phyloP scores from a whole-genome alignment of 1,140 invertebrate genomes.

The Parapsyche elsis region DNA sequence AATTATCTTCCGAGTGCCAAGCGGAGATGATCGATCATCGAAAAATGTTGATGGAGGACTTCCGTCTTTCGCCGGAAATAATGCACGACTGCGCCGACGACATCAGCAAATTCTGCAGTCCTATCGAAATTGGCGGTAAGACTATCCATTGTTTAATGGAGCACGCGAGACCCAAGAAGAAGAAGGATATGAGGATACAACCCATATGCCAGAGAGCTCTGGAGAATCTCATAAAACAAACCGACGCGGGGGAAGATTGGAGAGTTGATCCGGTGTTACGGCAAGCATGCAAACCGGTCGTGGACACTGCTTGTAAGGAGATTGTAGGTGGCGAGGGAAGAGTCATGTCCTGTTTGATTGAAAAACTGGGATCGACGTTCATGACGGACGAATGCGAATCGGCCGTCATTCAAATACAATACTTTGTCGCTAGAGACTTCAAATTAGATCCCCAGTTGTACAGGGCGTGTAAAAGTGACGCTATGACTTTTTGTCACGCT shows the following conservation, averaged over 20 bases:
- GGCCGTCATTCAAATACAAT: constrained; percentile 94
- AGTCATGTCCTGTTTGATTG: constrained; percentile 94
- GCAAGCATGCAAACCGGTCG: constrained; percentile 86
- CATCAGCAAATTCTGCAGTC: constrained; percentile 79
- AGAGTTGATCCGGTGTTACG: constrained; percentile 89
- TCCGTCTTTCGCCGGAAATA: constrained; percentile 90
- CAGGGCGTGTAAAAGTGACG: constrained; percentile 87
- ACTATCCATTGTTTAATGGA: constrained; percentile 98
- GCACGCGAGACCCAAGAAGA: constrained; percentile 77
- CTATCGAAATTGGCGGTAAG: constrained; percentile 81
- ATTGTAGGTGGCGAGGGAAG: constrained; percentile 77
- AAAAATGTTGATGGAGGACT: constrained; percentile 92
- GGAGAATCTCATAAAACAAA: constrained; percentile 81
- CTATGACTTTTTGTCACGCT: constrained; percentile 83
- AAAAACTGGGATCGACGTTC: constrained; percentile 83
- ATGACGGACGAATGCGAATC: constrained; percentile 93
- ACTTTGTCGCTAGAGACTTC: constrained; percentile 95
- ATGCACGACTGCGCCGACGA: constrained; percentile 90
- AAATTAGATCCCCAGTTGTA: constrained; percentile 92
- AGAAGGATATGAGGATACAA: constrained; percentile 71
- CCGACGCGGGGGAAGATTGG: constrained; percentile 91
- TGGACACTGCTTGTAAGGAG: constrained; percentile 77
- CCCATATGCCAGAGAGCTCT: constrained; percentile 77
- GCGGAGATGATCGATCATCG: constrained; percentile 91
- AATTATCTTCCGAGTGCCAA: constrained; percentile 80